These are phyloP conservation scores for Micoletzkya japonica DNA, from an alignment of 2,888 invertebrate species.

Conservation along the genomic window DNA sequence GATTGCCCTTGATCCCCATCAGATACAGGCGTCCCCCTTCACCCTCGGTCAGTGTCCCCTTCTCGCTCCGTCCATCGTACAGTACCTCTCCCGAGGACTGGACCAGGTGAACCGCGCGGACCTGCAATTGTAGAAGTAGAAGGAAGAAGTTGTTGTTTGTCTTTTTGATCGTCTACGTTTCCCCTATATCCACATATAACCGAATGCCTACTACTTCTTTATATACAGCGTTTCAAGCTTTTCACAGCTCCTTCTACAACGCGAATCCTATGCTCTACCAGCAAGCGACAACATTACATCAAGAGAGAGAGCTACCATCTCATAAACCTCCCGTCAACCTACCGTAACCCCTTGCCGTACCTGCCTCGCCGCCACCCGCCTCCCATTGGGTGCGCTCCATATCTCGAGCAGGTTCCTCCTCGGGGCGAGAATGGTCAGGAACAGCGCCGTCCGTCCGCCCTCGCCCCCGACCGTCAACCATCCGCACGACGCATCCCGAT, in stretches of 20 bases:
- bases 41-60: neutral
- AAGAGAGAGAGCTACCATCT: no score
- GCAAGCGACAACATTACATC: no score
- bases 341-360: neutral
- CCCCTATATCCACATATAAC: neutral
- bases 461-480: conserved; percentile 77
- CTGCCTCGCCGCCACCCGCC: conserved; percentile 26
- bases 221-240: neutral
- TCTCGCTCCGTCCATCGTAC: neutral
- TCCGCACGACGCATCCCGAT: conserved; percentile 88
- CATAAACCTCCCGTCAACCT: neutral
- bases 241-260: neutral
- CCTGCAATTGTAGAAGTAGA: neutral
- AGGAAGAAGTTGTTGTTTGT: neutral
- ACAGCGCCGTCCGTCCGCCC: conserved; percentile 67
- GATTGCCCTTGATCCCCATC: conserved; percentile 19
- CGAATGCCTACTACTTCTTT: neutral
- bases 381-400: conserved; percentile 28
- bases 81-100: conserved; percentile 13
- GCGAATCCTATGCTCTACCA: no score
- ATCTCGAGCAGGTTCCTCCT: conserved; percentile 81
- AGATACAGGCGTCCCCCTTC: conserved; percentile 12
- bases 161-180: neutral
- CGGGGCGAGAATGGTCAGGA: conserved; percentile 87
- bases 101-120: conserved; percentile 8